Evolutionary conservation across 2,113 vertebrate genomes (phyloP).

Genomic region (Silurus meridionalis): DNA sequence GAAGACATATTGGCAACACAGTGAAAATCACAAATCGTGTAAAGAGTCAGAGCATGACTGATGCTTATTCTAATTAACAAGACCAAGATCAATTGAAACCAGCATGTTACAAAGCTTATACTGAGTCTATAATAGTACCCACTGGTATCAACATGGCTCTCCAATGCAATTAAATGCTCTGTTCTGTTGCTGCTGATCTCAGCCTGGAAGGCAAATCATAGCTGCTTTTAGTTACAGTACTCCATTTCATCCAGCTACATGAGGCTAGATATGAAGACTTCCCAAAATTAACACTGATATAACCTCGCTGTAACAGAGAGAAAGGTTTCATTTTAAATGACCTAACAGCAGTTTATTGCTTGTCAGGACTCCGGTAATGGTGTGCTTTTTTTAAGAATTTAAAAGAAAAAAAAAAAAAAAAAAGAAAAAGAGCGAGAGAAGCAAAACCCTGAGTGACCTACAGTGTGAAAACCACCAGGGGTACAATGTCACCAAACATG

Average conservation of each 20-base stretch:
- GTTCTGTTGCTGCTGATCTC: conserved; percentile 16
- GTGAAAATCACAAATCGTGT: conserved; percentile 48
- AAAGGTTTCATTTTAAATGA: conserved; percentile 32
- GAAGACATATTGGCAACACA: conserved; percentile 55
- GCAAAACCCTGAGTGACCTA: conserved; percentile 77
- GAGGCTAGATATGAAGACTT: conserved; percentile 59
- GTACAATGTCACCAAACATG: conserved; percentile 12
- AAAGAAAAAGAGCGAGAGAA: conserved; percentile 31
- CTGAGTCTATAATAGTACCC: not conserved
- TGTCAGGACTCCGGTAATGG: conserved; percentile 61
- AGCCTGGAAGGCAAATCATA: conserved; percentile 25
- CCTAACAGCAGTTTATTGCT: conserved; percentile 65
- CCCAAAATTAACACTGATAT: conserved; percentile 59
- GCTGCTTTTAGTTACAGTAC: conserved; percentile 49
- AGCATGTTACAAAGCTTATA: not conserved
- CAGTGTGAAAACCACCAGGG: conserved; percentile 33
- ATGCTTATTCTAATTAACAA: conserved; percentile 5
- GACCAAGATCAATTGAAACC: not conserved
- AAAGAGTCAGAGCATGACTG: conserved; percentile 2
- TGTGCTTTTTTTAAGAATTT: conserved; percentile 38
- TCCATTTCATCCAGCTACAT: conserved; percentile 60
- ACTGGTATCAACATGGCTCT: not conserved
- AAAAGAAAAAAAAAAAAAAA: not conserved
- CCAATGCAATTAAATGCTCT: not conserved
- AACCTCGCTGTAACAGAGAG: conserved; percentile 56